These are phyloP conservation scores for Dusona sp. DNA, from an alignment of 2,888 invertebrate species.

Conservation along the genomic window DNA sequence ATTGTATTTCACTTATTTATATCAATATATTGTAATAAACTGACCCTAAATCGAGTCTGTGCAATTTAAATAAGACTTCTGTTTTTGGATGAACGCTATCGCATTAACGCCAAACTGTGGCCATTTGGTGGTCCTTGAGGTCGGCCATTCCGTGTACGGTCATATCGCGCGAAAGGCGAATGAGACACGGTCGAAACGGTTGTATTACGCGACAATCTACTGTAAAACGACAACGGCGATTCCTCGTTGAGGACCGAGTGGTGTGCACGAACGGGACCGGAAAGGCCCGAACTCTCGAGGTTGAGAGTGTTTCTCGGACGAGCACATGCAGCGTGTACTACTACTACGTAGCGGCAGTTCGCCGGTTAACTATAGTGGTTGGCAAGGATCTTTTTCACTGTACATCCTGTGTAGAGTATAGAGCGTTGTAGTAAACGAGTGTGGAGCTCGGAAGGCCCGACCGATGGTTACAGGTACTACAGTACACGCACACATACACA, in stretches of 20 bases:
- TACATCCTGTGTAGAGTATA: slow-evolving; percentile 41
- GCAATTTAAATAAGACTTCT: background rate
- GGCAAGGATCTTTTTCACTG: slow-evolving; percentile 18
- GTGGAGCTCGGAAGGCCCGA: slow-evolving; percentile 17
- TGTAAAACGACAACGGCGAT: slow-evolving; percentile 19
- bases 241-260: background rate
- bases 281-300: slow-evolving; percentile 50
- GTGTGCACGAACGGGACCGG: slow-evolving; percentile 52
- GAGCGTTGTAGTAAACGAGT: background rate
- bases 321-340: slow-evolving; percentile 2
- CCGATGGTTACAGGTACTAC: slow-evolving; percentile 62
- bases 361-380: slow-evolving; percentile 34
- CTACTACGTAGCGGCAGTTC: slow-evolving; percentile 47
- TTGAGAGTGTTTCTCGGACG: slow-evolving; percentile 33
- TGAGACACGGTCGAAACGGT: background rate
- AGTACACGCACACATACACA: slow-evolving; percentile 12
- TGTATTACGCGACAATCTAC: slow-evolving; percentile 27
- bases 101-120: background rate
- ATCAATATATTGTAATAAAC: no score
- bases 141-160: background rate
- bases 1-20: background rate
- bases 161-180: background rate
- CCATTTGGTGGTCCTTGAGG: background rate
- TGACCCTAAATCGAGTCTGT: no score
- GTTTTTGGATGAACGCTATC: background rate